These are phyloP conservation scores for Chrysocyon brachyurus DNA, from an alignment of 2,797 vertebrate genomes.

Conservation along the genomic window DNA sequence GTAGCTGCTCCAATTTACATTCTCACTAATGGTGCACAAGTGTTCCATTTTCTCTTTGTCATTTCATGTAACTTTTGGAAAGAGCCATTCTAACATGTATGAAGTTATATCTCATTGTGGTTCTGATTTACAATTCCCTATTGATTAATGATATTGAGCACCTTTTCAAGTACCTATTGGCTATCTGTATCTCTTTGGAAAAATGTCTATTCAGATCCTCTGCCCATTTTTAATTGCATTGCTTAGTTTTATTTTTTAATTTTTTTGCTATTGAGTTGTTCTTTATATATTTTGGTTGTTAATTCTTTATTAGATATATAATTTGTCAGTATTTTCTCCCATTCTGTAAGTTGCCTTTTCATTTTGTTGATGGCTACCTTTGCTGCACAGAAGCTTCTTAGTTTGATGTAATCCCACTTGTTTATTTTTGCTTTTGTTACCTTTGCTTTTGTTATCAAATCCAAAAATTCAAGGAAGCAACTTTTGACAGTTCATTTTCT, in stretches of 20 bases:
- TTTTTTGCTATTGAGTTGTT: not conserved
- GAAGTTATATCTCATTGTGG: not conserved
- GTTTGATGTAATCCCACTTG: not conserved
- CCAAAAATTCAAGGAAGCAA: not conserved
- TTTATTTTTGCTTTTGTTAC: not conserved
- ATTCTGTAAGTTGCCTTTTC: not conserved
- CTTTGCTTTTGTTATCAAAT: not conserved
- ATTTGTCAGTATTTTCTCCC: not conserved
- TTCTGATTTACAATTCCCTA: not conserved
- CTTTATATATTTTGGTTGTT: not conserved
- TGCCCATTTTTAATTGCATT: not conserved
- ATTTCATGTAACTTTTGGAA: not conserved
- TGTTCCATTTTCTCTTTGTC: not conserved
- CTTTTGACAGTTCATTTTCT: not conserved
- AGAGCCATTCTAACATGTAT: not conserved
- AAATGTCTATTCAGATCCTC: not conserved
- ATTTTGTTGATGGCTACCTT: not conserved
- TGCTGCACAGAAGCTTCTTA: no score
- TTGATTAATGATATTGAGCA: not conserved
- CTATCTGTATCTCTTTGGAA: not conserved
- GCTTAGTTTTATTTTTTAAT: not conserved
- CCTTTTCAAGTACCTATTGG: not conserved
- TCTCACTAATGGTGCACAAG: not conserved
- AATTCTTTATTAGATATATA: not conserved
- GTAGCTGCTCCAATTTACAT: not conserved